Base-by-base conservation (phyloP, 2,113 vertebrate genomes). In the Galbula dea region DNA sequence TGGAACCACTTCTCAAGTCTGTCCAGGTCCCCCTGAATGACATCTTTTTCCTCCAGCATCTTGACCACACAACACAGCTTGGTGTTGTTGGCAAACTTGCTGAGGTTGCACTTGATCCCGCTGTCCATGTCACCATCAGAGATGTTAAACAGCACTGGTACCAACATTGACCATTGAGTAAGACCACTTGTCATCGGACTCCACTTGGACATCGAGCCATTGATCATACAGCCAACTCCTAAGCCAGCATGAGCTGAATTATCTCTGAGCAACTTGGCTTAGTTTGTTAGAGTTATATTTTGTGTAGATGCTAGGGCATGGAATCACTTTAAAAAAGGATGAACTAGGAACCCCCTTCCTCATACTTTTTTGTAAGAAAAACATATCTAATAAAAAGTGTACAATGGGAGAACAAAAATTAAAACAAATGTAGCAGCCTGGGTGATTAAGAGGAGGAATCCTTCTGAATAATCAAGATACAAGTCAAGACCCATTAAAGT, bases 231-330 rank as follows among this genome's bases (percentile, higher is more conserved):
- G 34, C 19, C 34, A 52, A 21, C 37, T 71, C 48, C 36, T 71
- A 39, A 30, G 23, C 49, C 36, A 39, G 16, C 29, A 54, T 32
- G 3, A 54, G 7, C 17, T 55, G 74, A 80, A 86, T 88, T 95
- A 78, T 84, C 77, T 94, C 59, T 95, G 85, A 89, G 91, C 67
- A 94, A 34, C 46, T 71, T 86, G 61, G n/a, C 36, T 93, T 88
- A 90, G 57, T 94, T 86, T 88, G 65, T 20, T 94, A 83, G 75
- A 45, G 48, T 41, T 92, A 4, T 48, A 52, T 86, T 81, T 93
- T 65, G 39, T 83, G 81, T 89, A 78, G 77, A 67, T 8, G 22
- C 7, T 75, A 39, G 41, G 83, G 65, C 58, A 76, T 39, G 21
- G 16, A 61, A 69, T 92, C 77, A 84, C 58, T 73, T 92, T 79